These are phyloP conservation scores for Dastarcus helophoroides DNA, from an alignment of 2,888 invertebrate species.

Conservation along the genomic window DNA sequence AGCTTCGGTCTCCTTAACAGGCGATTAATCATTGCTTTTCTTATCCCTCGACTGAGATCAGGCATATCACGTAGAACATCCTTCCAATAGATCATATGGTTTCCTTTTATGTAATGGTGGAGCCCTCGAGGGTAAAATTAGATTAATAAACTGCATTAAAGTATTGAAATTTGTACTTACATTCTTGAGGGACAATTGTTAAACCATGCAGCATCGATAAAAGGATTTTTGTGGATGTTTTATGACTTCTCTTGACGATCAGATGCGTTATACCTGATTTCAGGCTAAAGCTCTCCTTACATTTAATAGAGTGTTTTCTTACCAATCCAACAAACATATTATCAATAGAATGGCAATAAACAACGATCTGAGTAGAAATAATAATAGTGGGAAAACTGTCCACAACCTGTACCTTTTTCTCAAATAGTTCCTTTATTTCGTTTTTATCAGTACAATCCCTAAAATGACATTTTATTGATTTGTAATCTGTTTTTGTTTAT, in stretches of 20 bases:
- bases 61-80: constrained; percentile 15
- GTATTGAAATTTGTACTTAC: constrained; percentile 10
- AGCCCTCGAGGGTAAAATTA: constrained; percentile 14
- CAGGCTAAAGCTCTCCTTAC: constrained; percentile 18
- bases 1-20: constrained; percentile 25
- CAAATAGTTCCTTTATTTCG: constrained; percentile 6
- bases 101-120: constrained; percentile 16
- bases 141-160: constrained; percentile 3
- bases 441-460: constrained; percentile 14
- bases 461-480: too few species aligned
- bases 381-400: too few species aligned
- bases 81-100: constrained; percentile 16
- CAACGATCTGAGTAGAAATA: constrained; percentile 15
- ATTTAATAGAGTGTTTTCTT: constrained; percentile 15
- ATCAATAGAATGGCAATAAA: constrained; percentile 21
- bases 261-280: constrained; percentile 22
- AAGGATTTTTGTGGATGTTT: constrained; percentile 22
- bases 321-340: constrained; percentile 12
- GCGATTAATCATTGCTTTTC: constrained; percentile 21
- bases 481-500: too few species aligned
- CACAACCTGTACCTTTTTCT: constrained; percentile 6
- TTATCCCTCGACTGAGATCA: constrained; percentile 18
- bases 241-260: constrained; percentile 20
- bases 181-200: constrained; percentile 22
- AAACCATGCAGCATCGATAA: constrained; percentile 24